Conservation (phyloP, 1,140 invertebrate species). For the Drosophila obscura region DNA sequence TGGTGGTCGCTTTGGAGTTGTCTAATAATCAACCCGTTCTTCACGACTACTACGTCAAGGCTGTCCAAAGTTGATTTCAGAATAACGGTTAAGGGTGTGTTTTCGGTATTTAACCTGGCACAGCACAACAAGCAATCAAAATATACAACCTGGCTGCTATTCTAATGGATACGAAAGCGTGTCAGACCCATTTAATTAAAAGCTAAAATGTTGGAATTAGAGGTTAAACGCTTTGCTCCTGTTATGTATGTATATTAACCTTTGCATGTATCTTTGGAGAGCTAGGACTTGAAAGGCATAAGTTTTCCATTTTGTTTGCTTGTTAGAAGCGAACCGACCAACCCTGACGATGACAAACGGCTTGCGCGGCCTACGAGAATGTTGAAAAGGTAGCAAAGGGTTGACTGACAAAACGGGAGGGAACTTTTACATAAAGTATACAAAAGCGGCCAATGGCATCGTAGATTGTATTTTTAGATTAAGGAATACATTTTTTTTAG, state of each 20-base stretch:
- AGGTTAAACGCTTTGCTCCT: constrained; percentile 52
- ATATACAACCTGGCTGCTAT: constrained; percentile 37
- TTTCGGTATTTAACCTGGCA: constrained; percentile 26
- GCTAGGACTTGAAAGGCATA: constrained; percentile 4
- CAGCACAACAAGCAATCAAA: constrained; percentile 30
- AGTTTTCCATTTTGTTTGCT: constrained; percentile 46
- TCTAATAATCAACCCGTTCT: constrained; percentile 61
- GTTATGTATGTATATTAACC: constrained; percentile 5
- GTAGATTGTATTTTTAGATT: neutral
- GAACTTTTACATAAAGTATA: constrained; percentile 5
- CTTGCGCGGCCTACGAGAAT: constrained; percentile 19
- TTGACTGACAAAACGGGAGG: constrained; percentile 23
- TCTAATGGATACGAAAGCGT: constrained; percentile 29
- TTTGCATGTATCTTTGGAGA: constrained; percentile 46
- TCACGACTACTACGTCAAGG: constrained; percentile 3
- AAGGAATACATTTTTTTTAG: neutral
- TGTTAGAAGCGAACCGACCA: constrained; percentile 20
- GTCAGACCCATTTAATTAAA: constrained; percentile 63
- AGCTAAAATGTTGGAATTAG: constrained; percentile 39
- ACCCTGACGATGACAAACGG: constrained; percentile 44
- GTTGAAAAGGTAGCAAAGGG: constrained; percentile 39
- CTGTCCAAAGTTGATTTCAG: constrained; percentile 18
- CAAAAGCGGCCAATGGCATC: constrained; percentile 51
- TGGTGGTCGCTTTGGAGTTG: constrained; percentile 24
- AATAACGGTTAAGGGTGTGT: no score